Conservation (phyloP, 2,888 invertebrate species). For the Ophioninae sp. region DNA sequence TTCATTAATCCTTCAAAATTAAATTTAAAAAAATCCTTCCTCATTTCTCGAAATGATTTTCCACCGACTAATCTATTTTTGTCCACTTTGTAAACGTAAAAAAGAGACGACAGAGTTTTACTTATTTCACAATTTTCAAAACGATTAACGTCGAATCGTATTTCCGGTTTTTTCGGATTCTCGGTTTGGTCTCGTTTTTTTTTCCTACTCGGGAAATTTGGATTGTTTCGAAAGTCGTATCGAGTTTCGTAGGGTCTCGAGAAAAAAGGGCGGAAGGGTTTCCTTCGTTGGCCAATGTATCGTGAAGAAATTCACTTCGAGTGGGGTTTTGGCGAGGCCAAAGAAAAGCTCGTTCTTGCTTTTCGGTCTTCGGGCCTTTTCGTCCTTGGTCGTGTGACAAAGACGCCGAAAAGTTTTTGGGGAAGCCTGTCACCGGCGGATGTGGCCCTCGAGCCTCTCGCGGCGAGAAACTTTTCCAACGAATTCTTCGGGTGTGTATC, state of each 20-base stretch:
- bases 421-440: slow-evolving; percentile 6
- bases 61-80: no score
- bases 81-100: background rate
- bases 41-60: no score
- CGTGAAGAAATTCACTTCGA: background rate
- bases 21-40: no score
- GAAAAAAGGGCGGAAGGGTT: background rate
- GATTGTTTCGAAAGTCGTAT: slow-evolving; percentile 52
- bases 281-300: slow-evolving; percentile 4
- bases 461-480: slow-evolving; percentile 42
- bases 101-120: background rate
- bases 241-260: slow-evolving; percentile 16
- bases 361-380: background rate
- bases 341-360: slow-evolving; percentile 18
- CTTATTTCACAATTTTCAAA: slow-evolving; percentile 9
- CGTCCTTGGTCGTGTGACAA: background rate
- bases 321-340: slow-evolving; percentile 18
- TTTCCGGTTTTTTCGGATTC: slow-evolving; percentile 46
- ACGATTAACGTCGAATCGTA: slow-evolving; percentile 38
- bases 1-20: no score
- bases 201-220: slow-evolving; percentile 42
- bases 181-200: slow-evolving; percentile 24
- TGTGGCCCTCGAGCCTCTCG: slow-evolving; percentile 19
- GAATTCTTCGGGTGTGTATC: slow-evolving; percentile 43
- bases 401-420: slow-evolving; percentile 44